Base-by-base conservation (phyloP, 2,797 vertebrate species). In the Spinus pinus region DNA sequence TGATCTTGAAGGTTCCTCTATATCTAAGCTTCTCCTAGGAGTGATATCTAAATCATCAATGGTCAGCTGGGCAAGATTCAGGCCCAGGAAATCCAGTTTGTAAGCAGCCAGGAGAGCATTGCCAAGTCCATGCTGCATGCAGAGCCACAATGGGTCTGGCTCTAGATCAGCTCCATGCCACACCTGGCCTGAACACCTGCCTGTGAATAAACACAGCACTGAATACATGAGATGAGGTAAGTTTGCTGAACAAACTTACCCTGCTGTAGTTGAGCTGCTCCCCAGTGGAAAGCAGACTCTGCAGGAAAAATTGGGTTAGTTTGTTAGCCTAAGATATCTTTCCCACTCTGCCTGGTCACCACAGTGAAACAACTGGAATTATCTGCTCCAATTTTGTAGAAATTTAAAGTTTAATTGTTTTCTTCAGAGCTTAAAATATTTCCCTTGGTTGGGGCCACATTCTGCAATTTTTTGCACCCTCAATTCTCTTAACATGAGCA, bases 181-280 rank as follows among this genome's bases (percentile, higher is more conserved):
- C 53, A 27, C 28, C 47, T 80, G 88, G 14, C 61, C 90, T 42
- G 49, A 56, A 12, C 33, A 78, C 25, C 42, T 86, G 46, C 33
- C 57, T 66, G 31, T 57, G 58, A 78, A 33, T 35, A 74, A 90
- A 77, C 0, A 3, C 7, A 47, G 54, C 53, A 60, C 42, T 58
- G 81, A 71, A 60, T 1, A 4, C 31, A 12, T 4, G 54, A 56
- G 51, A 47, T 0, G 0, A 72, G 50, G 39, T 19, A 3, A 10
- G 15, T 66, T 65, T 78, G 75, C 46, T 72, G 44, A 86, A 35
- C 50, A 74, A 41, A 90, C 39, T 58, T 41, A 39, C 8, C 28
- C 31, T 56, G 27, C 0, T 0, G 37, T 33, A 62, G n/a, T 37
- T 2, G 4, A 42, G 44, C 44, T 81, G 78, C 30, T 90, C 30